Evolutionary conservation across 2,888 invertebrate species (phyloP).

Genomic region (Campoplex nolae): DNA sequence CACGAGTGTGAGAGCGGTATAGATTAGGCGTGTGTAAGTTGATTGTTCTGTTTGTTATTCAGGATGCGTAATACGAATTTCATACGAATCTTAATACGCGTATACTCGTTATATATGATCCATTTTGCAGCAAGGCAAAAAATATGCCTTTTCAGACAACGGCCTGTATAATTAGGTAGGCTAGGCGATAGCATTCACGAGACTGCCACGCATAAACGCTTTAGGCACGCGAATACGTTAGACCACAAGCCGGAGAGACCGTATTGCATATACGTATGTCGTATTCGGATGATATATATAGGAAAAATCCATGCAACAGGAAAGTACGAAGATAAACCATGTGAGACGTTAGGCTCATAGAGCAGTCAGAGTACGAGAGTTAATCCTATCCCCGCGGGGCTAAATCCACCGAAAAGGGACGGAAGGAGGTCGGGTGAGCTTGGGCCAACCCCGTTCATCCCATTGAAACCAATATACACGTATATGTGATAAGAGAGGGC

Average conservation of each 20-base stretch:
- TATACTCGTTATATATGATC: neutral
- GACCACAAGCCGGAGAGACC: neutral
- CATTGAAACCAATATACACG: neutral
- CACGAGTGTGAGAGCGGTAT: neutral
- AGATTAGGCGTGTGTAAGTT: neutral
- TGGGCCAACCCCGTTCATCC: slow-evolving; percentile 43
- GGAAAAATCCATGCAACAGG: neutral
- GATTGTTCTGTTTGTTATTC: neutral
- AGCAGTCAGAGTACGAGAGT: slow-evolving; percentile 28
- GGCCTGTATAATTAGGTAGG: slow-evolving; percentile 73
- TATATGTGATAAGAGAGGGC: slow-evolving; percentile 1
- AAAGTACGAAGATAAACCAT: slow-evolving; percentile 28
- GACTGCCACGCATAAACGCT: slow-evolving; percentile 73
- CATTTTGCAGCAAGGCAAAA: slow-evolving; percentile 62
- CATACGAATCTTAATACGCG: neutral
- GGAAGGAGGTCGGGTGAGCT: slow-evolving; percentile 24
- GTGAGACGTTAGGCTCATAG: slow-evolving; percentile 18
- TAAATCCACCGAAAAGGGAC: slow-evolving; percentile 39
- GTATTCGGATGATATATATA: neutral
- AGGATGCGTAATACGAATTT: neutral
- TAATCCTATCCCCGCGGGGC: slow-evolving; percentile 57
- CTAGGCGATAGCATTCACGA: slow-evolving; percentile 71
- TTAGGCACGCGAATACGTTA: slow-evolving; percentile 71
- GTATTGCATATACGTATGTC: neutral
- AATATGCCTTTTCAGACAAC: slow-evolving; percentile 46